These are phyloP conservation scores for Pelochelys cantorii DNA, from an alignment of 2,797 vertebrate genomes.

Conservation along the genomic window DNA sequence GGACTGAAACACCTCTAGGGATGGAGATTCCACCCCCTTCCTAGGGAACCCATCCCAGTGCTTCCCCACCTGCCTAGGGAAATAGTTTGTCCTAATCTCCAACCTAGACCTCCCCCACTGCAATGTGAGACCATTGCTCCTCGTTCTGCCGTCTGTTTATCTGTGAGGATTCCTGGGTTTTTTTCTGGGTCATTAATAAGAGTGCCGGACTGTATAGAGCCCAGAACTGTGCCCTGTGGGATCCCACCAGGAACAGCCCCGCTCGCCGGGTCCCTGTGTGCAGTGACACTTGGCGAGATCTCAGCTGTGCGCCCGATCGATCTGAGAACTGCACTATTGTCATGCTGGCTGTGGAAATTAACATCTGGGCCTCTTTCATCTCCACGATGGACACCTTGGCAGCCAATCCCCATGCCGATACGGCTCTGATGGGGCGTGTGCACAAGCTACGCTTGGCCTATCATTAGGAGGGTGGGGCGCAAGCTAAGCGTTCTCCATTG, in stretches of 20 bases:
- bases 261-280: neutral
- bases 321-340: neutral
- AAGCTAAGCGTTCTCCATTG: neutral
- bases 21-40: too few species aligned
- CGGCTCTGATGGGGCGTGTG: neutral
- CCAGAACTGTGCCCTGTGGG: neutral
- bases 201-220: neutral
- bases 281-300: neutral
- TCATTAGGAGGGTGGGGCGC: neutral
- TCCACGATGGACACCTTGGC: neutral
- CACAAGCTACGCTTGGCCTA: neutral
- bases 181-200: neutral
- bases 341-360: neutral
- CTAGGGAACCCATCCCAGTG: too few species aligned
- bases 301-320: neutral
- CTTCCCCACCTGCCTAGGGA: too few species aligned
- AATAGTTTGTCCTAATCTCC: too few species aligned
- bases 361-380: neutral
- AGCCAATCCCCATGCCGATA: neutral
- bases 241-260: neutral
- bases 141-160: neutral
- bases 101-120: too few species aligned
- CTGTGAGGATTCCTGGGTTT: neutral
- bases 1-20: too few species aligned
- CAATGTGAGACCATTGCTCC: too few species aligned